A percentile compares a stretch with the other conserved stretches of the same genome.
phyloP scores from a whole-genome alignment of 2,888 invertebrate species.

The Bruchidius siliquastri region DNA sequence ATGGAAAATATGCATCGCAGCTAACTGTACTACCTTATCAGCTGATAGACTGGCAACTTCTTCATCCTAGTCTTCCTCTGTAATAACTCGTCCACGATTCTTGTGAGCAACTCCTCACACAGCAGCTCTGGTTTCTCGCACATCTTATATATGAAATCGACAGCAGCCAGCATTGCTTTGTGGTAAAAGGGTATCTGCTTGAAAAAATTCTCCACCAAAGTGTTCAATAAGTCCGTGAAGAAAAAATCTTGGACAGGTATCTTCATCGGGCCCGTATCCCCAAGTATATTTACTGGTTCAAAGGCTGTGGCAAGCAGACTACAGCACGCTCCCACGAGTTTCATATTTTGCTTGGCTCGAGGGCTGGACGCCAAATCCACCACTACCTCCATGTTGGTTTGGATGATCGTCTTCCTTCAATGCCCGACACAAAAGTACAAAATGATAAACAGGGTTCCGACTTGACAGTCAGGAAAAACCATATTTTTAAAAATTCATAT shows the following conservation, averaged over 20 bases:
- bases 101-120: slow-evolving; percentile 38
- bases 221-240: slow-evolving; percentile 49
- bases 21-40: slow-evolving; percentile 11
- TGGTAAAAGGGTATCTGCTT: slow-evolving; percentile 51
- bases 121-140: slow-evolving; percentile 56
- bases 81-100: slow-evolving; percentile 19
- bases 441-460: too few species aligned
- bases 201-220: slow-evolving; percentile 50
- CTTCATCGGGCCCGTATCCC: slow-evolving; percentile 40
- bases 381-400: slow-evolving; percentile 46
- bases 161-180: slow-evolving; percentile 54
- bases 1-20: not conserved
- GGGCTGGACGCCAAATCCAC: slow-evolving; percentile 62
- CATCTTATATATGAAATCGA: slow-evolving; percentile 58
- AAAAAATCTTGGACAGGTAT: slow-evolving; percentile 51
- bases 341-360: slow-evolving; percentile 49
- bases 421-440: too few species aligned
- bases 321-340: slow-evolving; percentile 57
- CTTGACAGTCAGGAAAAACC: too few species aligned
- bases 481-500: too few species aligned
- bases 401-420: not conserved
- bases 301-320: slow-evolving; percentile 53
- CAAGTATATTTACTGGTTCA: slow-evolving; percentile 37
- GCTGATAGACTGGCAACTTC: slow-evolving; percentile 15
- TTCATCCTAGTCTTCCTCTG: slow-evolving; percentile 20